A percentile compares a stretch with the other conserved stretches of the same genome.
Evolutionary conservation across 2,888 invertebrate species (phyloP).

Genomic region (Spatulosminthurus flaviceps): DNA sequence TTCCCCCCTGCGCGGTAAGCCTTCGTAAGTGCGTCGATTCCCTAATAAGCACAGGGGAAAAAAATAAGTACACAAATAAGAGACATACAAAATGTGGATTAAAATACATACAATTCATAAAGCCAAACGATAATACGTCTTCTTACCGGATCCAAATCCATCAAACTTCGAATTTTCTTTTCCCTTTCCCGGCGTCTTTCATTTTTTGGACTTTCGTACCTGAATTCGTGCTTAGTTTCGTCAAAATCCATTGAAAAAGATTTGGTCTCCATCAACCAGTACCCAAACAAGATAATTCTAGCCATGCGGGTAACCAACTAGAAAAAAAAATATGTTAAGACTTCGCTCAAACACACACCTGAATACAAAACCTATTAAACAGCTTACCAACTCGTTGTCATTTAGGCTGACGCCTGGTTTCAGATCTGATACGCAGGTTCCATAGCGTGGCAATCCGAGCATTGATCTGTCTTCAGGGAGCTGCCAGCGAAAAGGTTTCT

Average conservation of each 20-base stretch:
- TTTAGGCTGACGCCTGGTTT: slow-evolving; percentile 3
- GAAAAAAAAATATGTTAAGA: slow-evolving; percentile 18
- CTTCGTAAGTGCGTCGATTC: slow-evolving; percentile 51
- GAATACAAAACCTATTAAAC: background rate
- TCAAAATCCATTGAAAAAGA: slow-evolving; percentile 49
- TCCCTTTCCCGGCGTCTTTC: slow-evolving; percentile 27
- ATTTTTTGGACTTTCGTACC: slow-evolving; percentile 29
- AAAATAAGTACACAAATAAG: slow-evolving; percentile 20
- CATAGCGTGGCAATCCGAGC: slow-evolving; percentile 52
- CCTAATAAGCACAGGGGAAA: slow-evolving; percentile 20
- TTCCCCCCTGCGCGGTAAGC: slow-evolving; percentile 53
- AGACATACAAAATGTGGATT: background rate
- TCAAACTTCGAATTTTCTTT: slow-evolving; percentile 35
- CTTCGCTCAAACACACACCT: background rate
- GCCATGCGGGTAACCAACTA: slow-evolving; percentile 56
- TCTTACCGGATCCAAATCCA: slow-evolving; percentile 45
- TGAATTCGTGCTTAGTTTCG: slow-evolving; percentile 31
- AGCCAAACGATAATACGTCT: background rate
- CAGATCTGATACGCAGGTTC: slow-evolving; percentile 30
- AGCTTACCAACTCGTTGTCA: slow-evolving; percentile 40
- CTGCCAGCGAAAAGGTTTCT: slow-evolving; percentile 50
- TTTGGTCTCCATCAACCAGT: slow-evolving; percentile 58
- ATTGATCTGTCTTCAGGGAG: slow-evolving; percentile 59
- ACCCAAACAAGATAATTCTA: slow-evolving; percentile 56
- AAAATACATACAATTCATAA: background rate